Evolutionary conservation across 2,888 invertebrate species (phyloP).

Genomic region (Dryobota labecula): DNA sequence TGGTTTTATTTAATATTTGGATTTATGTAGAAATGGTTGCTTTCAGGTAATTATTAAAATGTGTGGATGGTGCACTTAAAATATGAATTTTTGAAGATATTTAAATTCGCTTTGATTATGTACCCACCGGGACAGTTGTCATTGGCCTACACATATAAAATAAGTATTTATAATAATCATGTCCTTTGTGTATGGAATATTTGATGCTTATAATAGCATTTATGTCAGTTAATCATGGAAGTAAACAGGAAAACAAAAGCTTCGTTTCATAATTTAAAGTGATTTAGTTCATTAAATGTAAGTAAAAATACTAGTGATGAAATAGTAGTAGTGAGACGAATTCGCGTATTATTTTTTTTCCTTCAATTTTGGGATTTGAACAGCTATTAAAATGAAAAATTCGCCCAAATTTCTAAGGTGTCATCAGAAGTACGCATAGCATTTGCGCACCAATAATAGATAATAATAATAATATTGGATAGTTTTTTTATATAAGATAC

Average conservation of each 20-base stretch:
- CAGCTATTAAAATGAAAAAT: not conserved
- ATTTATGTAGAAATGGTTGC: conserved; percentile 61
- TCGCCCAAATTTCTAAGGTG: not conserved
- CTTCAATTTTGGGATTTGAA: not conserved
- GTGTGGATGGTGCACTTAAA: conserved; percentile 6
- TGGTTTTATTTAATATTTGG: conserved; percentile 23
- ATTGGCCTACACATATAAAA: conserved; percentile 1
- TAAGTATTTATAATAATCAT: not conserved
- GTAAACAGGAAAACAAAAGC: conserved; percentile 48
- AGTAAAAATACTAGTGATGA: not conserved
- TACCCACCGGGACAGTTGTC: not conserved
- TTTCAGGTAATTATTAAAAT: conserved; percentile 68
- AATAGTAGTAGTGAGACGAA: not conserved
- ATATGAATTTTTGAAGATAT: not conserved
- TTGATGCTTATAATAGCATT: conserved; percentile 22
- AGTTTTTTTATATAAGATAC: not conserved
- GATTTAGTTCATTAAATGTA: conserved; percentile 9
- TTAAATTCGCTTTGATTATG: not conserved
- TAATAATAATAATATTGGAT: too few species aligned
- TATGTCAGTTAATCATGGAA: conserved; percentile 19
- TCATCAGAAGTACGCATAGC: not conserved
- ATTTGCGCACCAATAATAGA: not conserved
- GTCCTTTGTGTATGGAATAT: conserved; percentile 17
- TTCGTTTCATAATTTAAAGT: conserved; percentile 18
- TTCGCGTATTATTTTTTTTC: not conserved